These are phyloP conservation scores for Echinops telfairi DNA, from an alignment of 2,113 vertebrate genomes.

Conservation along the genomic window DNA sequence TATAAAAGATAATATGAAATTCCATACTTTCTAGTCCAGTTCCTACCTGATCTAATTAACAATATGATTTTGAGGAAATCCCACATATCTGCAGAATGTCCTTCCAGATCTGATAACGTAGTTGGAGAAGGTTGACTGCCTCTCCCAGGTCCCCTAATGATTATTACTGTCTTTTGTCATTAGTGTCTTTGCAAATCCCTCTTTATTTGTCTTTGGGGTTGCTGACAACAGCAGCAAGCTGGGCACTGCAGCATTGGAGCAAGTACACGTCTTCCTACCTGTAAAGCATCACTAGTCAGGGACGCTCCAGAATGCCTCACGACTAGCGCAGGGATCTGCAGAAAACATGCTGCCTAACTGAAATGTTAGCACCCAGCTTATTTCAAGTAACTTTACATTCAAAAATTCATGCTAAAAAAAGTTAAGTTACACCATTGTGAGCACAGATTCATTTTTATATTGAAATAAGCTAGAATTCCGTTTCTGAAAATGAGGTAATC, in stretches of 20 bases:
- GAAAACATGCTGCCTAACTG: slow-evolving; percentile 1
- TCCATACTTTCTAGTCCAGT: slow-evolving; percentile 46
- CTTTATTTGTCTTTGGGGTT: background rate
- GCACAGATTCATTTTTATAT: slow-evolving; percentile 61
- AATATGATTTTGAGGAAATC: slow-evolving; percentile 61
- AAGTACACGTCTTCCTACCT: background rate
- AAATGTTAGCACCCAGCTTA: background rate
- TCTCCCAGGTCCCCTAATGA: background rate
- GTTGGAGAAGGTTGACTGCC: background rate
- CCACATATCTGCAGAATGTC: background rate
- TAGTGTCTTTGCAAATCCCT: background rate
- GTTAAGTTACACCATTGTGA: background rate
- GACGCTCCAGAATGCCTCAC: background rate
- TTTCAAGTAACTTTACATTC: slow-evolving; percentile 31
- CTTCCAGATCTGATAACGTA: background rate
- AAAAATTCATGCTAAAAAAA: slow-evolving; percentile 57
- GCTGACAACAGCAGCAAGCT: background rate
- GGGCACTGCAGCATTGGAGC: background rate
- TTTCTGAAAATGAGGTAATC: slow-evolving; percentile 72
- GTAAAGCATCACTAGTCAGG: background rate
- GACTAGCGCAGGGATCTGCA: background rate
- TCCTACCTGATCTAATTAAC: slow-evolving; percentile 61
- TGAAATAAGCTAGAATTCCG: slow-evolving; percentile 57
- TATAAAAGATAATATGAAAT: slow-evolving; percentile 18
- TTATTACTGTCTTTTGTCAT: background rate